Evolutionary conservation across 1,140 invertebrate genomes (phyloP).

Genomic region (Halictus rubicundus): DNA sequence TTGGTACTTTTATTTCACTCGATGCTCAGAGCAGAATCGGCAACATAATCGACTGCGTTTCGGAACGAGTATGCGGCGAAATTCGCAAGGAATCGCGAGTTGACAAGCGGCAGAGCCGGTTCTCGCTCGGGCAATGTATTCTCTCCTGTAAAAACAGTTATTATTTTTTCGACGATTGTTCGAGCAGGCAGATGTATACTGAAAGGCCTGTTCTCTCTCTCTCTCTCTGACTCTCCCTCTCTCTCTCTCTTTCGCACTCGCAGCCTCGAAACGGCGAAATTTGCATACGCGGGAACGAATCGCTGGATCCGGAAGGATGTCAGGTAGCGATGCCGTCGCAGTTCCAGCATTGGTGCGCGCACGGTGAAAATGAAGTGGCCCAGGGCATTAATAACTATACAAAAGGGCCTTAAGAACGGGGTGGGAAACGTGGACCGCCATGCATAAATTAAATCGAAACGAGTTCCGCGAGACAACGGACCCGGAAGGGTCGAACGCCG

Average conservation of each 20-base stretch:
- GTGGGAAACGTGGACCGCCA: constrained; percentile 64
- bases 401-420: constrained; percentile 67
- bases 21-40: not conserved
- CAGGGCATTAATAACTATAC: constrained; percentile 75
- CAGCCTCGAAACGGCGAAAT: constrained; percentile 58
- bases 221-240: constrained; percentile 29
- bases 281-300: constrained; percentile 76
- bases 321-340: constrained; percentile 69
- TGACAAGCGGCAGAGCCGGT: constrained; percentile 52
- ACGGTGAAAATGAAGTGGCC: constrained; percentile 76
- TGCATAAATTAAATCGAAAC: constrained; percentile 73
- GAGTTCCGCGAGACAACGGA: constrained; percentile 66
- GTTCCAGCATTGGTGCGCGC: constrained; percentile 35
- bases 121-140: constrained; percentile 65
- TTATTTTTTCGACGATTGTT: constrained; percentile 76
- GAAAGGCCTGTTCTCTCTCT: constrained; percentile 57
- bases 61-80: not conserved
- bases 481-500: constrained; percentile 45
- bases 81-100: constrained; percentile 6
- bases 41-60: not conserved
- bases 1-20: too few species aligned
- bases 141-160: constrained; percentile 75
- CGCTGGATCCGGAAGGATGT: constrained; percentile 66
- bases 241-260: constrained; percentile 29
- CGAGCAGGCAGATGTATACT: constrained; percentile 73